Conservation (phyloP, 2,888 invertebrate species). For the Deilephila porcellus region DNA sequence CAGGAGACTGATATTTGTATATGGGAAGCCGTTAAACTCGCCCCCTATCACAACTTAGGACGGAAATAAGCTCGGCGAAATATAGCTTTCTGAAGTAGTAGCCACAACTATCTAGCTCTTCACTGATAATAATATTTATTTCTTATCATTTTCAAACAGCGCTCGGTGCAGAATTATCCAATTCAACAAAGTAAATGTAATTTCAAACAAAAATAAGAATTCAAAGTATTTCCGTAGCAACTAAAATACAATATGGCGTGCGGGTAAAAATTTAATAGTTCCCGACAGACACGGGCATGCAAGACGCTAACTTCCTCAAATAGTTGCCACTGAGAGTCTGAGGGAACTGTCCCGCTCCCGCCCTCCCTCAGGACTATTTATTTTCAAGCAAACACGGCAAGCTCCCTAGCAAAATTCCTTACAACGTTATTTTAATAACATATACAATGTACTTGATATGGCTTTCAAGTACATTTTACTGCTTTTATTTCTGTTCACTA, state of each 20-base stretch:
- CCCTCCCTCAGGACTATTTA: conserved; percentile 7
- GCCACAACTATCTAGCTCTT: too few species aligned
- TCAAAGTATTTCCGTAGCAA: neutral
- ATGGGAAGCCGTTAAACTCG: too few species aligned
- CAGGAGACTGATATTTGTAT: too few species aligned
- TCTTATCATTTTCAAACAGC: too few species aligned
- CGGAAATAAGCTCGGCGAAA: too few species aligned
- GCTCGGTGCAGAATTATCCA: too few species aligned
- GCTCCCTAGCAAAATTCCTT: conserved; percentile 3
- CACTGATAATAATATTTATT: too few species aligned
- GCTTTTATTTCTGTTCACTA: too few species aligned
- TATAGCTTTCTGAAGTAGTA: too few species aligned
- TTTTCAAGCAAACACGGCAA: conserved; percentile 10
- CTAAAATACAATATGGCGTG: neutral
- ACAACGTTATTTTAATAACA: conserved; percentile 11
- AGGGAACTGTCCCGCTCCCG: neutral
- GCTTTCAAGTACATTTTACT: too few species aligned
- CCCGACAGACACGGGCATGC: conserved; percentile 1
- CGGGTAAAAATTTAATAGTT: neutral
- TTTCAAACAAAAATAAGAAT: neutral
- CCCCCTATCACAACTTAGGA: too few species aligned
- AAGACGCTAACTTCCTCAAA: conserved; percentile 20
- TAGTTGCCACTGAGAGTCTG: conserved; percentile 14
- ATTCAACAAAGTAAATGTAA: neutral
- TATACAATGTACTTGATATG: neutral